These are phyloP conservation scores for Pseudonaja textilis DNA, from an alignment of 2,113 vertebrate genomes.

Conservation along the genomic window DNA sequence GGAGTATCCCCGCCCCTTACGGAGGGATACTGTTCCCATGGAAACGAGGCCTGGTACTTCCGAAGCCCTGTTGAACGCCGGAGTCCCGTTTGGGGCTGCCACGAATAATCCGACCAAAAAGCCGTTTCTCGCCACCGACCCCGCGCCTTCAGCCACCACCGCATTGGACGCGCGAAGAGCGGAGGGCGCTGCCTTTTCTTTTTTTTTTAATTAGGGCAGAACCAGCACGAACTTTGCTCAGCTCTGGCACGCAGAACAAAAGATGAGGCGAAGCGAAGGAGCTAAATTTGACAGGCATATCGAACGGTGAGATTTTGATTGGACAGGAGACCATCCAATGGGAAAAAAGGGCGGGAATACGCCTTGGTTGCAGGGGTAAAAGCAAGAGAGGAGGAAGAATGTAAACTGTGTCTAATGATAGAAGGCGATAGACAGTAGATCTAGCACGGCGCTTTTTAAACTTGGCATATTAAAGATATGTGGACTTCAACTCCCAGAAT, in stretches of 20 bases:
- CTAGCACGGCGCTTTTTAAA: neutral
- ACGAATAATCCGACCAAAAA: accelerated
- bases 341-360: neutral
- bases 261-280: too few species aligned
- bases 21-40: neutral
- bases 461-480: neutral
- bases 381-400: neutral
- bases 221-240: too few species aligned
- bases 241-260: neutral
- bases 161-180: neutral
- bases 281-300: too few species aligned
- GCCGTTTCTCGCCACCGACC: neutral
- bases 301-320: neutral
- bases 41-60: neutral
- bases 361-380: neutral
- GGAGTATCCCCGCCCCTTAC: neutral
- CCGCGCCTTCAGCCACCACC: neutral
- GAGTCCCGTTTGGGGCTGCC: neutral
- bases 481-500: neutral
- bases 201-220: neutral
- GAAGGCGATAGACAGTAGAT: neutral
- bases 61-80: neutral
- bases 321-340: conserved; percentile 1
- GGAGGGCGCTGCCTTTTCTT: neutral
- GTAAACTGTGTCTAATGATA: neutral